Evolutionary conservation across 2,113 vertebrate genomes (phyloP).

Genomic region (Callaeas wilsoni): DNA sequence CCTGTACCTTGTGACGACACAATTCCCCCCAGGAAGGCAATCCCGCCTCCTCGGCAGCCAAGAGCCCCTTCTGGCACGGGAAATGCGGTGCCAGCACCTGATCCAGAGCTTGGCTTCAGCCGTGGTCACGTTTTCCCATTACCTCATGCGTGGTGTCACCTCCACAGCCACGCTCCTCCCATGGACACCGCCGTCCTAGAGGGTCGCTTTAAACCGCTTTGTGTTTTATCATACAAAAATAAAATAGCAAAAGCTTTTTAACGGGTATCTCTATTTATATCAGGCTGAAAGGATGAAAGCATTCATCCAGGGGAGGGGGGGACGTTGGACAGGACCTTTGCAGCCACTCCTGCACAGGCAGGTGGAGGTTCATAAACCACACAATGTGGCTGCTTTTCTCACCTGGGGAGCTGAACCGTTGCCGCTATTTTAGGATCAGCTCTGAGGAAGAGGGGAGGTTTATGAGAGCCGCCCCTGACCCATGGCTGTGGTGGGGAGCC

Average conservation of each 20-base stretch:
- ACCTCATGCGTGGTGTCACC: background rate
- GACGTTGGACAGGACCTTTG: rapidly evolving
- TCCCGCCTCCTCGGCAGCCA: background rate
- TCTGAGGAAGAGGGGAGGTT: background rate
- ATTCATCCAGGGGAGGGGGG: background rate
- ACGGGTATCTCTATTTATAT: background rate
- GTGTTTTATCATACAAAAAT: rapidly evolving
- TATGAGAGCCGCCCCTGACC: background rate
- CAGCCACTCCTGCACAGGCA: background rate
- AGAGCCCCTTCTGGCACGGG: background rate
- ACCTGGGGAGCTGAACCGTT: background rate
- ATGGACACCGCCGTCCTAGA: background rate
- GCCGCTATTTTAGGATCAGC: background rate
- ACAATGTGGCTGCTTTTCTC: rapidly evolving
- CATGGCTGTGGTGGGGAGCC: rapidly evolving
- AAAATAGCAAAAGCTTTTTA: rapidly evolving
- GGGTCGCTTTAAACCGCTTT: rapidly evolving
- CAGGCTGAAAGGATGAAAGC: background rate
- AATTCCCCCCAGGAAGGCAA: background rate
- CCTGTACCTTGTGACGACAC: background rate
- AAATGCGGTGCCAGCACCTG: background rate
- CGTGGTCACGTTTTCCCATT: background rate
- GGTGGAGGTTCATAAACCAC: rapidly evolving
- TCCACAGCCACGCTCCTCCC: background rate
- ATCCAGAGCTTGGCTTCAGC: background rate